Percentiles rank a stretch among this genome's conserved stretches.
These are phyloP conservation scores for Salmo trutta DNA, from an alignment of 2,797 vertebrate genomes.

Conservation along the genomic window DNA sequence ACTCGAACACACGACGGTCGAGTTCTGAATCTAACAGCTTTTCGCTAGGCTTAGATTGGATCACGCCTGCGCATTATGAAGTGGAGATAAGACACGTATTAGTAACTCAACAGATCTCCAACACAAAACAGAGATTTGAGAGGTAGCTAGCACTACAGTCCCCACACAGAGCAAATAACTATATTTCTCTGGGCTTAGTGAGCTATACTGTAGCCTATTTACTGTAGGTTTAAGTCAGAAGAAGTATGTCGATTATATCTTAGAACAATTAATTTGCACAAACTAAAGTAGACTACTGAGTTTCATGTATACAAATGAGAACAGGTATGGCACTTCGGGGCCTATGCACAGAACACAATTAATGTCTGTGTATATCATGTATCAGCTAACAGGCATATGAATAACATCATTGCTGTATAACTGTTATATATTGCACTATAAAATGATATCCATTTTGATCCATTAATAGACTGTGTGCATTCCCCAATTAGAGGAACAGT, in stretches of 20 bases:
- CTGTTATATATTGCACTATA: neutral
- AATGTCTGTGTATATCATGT: neutral
- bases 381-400: neutral
- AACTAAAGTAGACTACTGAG: neutral
- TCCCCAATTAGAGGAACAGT: constrained; percentile 1
- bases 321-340: neutral
- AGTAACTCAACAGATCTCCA: constrained; percentile 71
- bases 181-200: neutral
- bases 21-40: constrained; percentile 68
- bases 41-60: constrained; percentile 74
- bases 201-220: neutral
- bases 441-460: neutral
- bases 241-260: neutral
- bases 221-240: neutral
- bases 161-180: neutral
- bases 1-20: constrained; percentile 66
- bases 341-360: neutral
- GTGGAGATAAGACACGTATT: constrained; percentile 74
- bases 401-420: neutral
- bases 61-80: constrained; percentile 84
- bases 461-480: neutral
- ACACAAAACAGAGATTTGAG: constrained; percentile 50
- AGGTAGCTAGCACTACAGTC: neutral
- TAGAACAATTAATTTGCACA: neutral
- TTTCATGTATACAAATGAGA: neutral